These are phyloP conservation scores for Heliconius ethilla DNA, from an alignment of 2,888 invertebrate species.

Conservation along the genomic window DNA sequence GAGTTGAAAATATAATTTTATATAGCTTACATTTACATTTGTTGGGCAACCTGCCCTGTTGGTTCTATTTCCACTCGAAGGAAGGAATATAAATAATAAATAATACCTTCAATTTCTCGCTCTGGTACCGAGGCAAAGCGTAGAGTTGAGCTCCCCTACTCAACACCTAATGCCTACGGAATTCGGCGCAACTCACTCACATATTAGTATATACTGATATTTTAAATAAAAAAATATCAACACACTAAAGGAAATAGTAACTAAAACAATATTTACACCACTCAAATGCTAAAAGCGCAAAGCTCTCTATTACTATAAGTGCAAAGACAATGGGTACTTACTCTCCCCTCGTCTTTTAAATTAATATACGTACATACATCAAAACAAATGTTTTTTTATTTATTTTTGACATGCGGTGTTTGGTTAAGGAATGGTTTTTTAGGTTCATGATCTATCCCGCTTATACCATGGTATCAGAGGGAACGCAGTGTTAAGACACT, in stretches of 20 bases:
- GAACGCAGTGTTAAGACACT: neutral
- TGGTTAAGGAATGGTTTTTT: neutral
- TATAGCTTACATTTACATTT: neutral
- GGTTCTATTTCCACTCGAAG: neutral
- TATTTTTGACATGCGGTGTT: slow-evolving; percentile 27
- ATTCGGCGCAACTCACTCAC: too few relatives aligned
- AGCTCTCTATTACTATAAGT: slow-evolving; percentile 40
- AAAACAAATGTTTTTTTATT: slow-evolving; percentile 22
- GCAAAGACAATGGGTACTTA: slow-evolving; percentile 43
- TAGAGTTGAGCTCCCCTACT: neutral
- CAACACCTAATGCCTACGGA: too few relatives aligned
- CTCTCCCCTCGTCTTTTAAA: slow-evolving; percentile 30
- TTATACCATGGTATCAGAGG: too few relatives aligned
- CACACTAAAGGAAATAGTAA: neutral
- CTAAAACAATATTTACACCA: slow-evolving; percentile 35
- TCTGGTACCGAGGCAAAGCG: neutral
- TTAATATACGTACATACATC: slow-evolving; percentile 26
- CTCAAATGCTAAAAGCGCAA: slow-evolving; percentile 39
- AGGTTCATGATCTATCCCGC: too few relatives aligned
- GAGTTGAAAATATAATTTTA: neutral
- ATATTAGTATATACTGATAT: too few relatives aligned
- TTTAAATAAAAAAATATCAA: too few relatives aligned
- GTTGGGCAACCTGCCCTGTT: too few relatives aligned
- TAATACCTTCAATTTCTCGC: neutral
- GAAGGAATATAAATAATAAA: neutral